Conservation (phyloP, 2,113 vertebrate species). For the Amphiprion percula region DNA sequence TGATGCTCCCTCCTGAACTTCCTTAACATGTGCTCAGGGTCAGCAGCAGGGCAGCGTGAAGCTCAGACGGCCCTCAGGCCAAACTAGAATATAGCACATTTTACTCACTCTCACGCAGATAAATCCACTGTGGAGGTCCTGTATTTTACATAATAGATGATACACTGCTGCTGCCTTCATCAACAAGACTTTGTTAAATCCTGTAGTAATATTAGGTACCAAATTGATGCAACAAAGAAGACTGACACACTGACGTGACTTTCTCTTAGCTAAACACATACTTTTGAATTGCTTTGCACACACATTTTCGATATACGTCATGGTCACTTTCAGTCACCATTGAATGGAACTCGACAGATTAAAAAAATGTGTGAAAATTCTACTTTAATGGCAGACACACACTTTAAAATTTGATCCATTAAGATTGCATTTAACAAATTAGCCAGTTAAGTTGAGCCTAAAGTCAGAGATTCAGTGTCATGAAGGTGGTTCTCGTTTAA, state of each 20-base stretch:
- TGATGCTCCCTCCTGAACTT: constrained; percentile 53
- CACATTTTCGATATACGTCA: background rate
- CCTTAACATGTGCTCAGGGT: constrained; percentile 50
- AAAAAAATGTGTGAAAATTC: too few relatives aligned
- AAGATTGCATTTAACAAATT: too few relatives aligned
- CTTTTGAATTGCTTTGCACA: background rate
- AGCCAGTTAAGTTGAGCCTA: too few relatives aligned
- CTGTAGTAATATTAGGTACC: background rate
- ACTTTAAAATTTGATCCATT: too few relatives aligned
- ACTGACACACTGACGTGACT: background rate
- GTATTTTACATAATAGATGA: background rate
- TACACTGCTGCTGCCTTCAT: background rate
- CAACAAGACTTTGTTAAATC: background rate
- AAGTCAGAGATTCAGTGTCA: too few relatives aligned
- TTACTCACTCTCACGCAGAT: background rate
- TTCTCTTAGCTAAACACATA: background rate
- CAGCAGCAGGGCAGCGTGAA: constrained; percentile 45
- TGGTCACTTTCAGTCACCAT: background rate
- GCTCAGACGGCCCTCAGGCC: constrained; percentile 40
- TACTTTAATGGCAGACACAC: too few relatives aligned
- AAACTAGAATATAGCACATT: constrained; percentile 22
- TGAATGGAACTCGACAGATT: background rate
- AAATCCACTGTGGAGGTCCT: background rate
- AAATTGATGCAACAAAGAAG: background rate
- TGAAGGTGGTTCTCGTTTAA: too few relatives aligned